phyloP scores from a whole-genome alignment of 2,797 vertebrate species.

The Myotis planiceps region DNA sequence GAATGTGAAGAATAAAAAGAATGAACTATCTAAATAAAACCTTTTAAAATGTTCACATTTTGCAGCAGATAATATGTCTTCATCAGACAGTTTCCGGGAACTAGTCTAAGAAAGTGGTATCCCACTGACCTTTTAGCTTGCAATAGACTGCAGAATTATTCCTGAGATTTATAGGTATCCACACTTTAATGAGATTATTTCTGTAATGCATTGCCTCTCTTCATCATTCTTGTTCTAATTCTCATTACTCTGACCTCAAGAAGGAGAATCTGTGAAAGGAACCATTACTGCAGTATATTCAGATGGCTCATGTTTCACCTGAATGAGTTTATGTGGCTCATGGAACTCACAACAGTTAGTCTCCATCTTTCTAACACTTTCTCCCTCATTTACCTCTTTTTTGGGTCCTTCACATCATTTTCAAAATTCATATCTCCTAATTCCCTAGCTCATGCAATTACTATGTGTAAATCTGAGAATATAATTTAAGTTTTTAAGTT shows the following conservation, averaged over 20 bases:
- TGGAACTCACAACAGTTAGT: background rate
- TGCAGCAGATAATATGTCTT: constrained; percentile 25
- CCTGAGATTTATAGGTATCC: constrained; percentile 58
- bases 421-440: background rate
- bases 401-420: background rate
- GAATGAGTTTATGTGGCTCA: constrained; percentile 29
- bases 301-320: constrained; percentile 39
- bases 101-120: background rate
- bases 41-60: constrained; percentile 13
- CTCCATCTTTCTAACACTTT: background rate
- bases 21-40: constrained; percentile 24
- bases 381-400: background rate
- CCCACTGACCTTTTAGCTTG: constrained; percentile 59
- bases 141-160: constrained; percentile 49
- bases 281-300: background rate
- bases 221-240: constrained; percentile 68
- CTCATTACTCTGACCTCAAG: constrained; percentile 69
- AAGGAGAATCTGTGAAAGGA: constrained; percentile 58
- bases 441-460: background rate
- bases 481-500: background rate
- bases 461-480: background rate
- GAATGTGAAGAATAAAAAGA: background rate
- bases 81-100: constrained; percentile 36
- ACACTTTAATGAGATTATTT: constrained; percentile 71
- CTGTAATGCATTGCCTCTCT: constrained; percentile 47